Evolutionary conservation across 92 coral and sea anemone genomes (phyloP).

Genomic region (Diadumene lineata): DNA sequence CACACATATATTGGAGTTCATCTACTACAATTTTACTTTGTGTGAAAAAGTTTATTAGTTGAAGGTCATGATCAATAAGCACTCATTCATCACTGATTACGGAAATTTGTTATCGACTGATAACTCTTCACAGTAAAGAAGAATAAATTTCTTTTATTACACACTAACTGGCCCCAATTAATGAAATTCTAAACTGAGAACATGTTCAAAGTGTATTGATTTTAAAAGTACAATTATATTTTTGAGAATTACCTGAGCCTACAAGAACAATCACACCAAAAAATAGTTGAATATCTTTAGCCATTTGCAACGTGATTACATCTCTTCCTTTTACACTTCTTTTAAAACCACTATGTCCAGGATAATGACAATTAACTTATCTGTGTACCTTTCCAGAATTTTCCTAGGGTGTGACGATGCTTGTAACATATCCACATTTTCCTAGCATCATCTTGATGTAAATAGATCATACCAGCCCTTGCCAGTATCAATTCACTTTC

Average conservation of each 20-base stretch:
- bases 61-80: not conserved
- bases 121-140: no score
- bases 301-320: not conserved
- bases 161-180: not conserved
- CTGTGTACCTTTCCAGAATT: conserved; percentile 19
- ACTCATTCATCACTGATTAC: not conserved
- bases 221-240: not conserved
- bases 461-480: conserved; percentile 2
- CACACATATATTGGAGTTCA: no score
- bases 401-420: conserved; percentile 27
- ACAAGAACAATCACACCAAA: not conserved
- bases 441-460: not conserved
- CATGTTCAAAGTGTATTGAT: no score
- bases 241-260: conserved; percentile 3
- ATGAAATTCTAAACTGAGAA: not conserved
- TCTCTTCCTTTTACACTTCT: not conserved
- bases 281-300: not conserved
- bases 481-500: conserved; percentile 18
- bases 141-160: not conserved
- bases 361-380: conserved; percentile 20
- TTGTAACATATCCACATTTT: conserved; percentile 19
- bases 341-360: conserved; percentile 2
- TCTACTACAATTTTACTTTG: no score
- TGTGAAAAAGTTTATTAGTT: no score
- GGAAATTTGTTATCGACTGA: not conserved